Evolutionary conservation across 2,888 invertebrate genomes (phyloP).

Genomic region (Coenonympha glycerion): DNA sequence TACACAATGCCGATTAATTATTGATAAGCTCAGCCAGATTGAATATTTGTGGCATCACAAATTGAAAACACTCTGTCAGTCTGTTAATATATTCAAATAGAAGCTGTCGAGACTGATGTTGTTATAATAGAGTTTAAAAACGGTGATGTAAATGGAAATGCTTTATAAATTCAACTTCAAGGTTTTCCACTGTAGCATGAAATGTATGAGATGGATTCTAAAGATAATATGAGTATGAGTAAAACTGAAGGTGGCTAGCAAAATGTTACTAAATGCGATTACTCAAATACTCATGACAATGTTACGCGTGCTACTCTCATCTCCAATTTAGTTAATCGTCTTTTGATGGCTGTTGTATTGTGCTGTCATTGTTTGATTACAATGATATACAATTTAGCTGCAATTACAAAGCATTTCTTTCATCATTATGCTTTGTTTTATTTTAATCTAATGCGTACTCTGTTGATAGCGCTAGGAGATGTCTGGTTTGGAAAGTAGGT

Average conservation of each 20-base stretch:
- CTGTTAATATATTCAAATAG: not conserved
- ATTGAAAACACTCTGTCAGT: conserved; percentile 3
- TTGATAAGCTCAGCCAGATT: conserved; percentile 20
- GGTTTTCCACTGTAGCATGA: conserved; percentile 15
- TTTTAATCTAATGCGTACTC: conserved; percentile 23
- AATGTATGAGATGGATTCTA: conserved; percentile 21
- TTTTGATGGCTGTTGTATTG: conserved; percentile 57
- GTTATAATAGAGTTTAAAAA: conserved; percentile 6
- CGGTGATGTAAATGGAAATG: conserved; percentile 10
- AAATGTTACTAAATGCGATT: conserved; percentile 44
- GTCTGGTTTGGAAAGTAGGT: conserved; percentile 28
- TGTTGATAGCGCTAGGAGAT: conserved; percentile 21
- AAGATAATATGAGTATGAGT: conserved; percentile 29
- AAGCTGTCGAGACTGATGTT: not conserved
- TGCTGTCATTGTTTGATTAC: conserved; percentile 39
- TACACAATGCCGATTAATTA: conserved; percentile 21
- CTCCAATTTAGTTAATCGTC: conserved; percentile 52
- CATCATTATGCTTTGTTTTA: conserved; percentile 40
- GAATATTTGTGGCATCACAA: conserved; percentile 5
- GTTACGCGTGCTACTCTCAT: conserved; percentile 44
- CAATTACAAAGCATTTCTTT: conserved; percentile 54
- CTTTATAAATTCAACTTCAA: conserved; percentile 13
- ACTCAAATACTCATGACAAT: conserved; percentile 11
- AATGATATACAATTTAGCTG: conserved; percentile 47
- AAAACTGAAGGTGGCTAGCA: conserved; percentile 37